Evolutionary conservation across 2,888 invertebrate genomes (phyloP).

Genomic region (Sabatieria punctata): DNA sequence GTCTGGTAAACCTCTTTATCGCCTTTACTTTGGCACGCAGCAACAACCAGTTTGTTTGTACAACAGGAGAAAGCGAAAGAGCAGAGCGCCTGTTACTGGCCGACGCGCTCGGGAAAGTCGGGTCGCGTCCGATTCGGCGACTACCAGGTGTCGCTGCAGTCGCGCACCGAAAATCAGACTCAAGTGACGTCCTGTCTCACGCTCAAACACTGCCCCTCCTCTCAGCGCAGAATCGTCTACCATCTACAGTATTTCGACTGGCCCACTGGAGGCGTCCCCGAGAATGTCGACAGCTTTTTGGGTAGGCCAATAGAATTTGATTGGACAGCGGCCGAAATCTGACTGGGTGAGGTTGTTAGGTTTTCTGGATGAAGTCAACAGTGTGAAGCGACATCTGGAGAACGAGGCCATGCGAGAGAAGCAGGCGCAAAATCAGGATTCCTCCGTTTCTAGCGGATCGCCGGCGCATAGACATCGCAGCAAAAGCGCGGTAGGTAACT

Average conservation of each 20-base stretch:
- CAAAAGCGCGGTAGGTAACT: no score
- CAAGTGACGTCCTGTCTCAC: constrained; percentile 34
- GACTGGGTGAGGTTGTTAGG: constrained; percentile 26
- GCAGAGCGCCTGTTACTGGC: constrained; percentile 38
- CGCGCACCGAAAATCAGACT: constrained; percentile 31
- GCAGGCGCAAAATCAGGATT: constrained; percentile 8
- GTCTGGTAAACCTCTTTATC: constrained; percentile 25
- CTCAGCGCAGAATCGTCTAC: constrained; percentile 45
- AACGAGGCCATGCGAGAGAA: constrained; percentile 37
- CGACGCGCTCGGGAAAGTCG: constrained; percentile 32
- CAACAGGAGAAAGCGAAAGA: constrained; percentile 32
- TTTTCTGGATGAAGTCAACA: constrained; percentile 67
- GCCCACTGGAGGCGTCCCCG: constrained; percentile 50
- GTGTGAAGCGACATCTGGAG: constrained; percentile 50
- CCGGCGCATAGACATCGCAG: no score
- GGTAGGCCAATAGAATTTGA: constrained; percentile 34
- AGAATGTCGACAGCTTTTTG: constrained; percentile 48
- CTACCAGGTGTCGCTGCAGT: constrained; percentile 50
- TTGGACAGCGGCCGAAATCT: not conserved
- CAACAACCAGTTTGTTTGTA: not conserved
- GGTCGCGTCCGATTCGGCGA: constrained; percentile 31
- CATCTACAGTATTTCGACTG: constrained; percentile 64
- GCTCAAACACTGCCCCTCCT: constrained; percentile 29
- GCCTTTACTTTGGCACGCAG: constrained; percentile 11
- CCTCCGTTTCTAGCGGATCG: no score